Evolutionary conservation across 2,888 invertebrate genomes (phyloP), one percentile per base, ranked within the genome.

Genomic region (Eilema caniola): DNA sequence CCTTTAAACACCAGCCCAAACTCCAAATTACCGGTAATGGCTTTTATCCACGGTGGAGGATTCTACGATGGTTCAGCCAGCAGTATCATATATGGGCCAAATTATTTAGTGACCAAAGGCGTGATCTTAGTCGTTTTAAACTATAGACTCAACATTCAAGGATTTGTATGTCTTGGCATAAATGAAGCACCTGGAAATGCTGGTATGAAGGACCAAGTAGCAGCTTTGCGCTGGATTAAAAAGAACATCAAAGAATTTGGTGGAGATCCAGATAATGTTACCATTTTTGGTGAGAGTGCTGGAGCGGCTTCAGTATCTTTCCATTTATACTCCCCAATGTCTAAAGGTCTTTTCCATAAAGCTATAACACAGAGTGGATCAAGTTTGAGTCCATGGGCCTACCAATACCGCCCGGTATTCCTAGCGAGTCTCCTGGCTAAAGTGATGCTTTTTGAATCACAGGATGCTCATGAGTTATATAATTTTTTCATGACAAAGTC

Each of bases 311-410:
- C 94, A 0, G 90, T 93, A 1, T 93, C 94, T 0, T 91, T 82
- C 23, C 93, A 93, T 24, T 64, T 93, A 2, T 73, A 93, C 0
- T 94, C 94, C 3, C 89, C 90, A 0, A 91, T 92, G 91, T 90
- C 94, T 0, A 91, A 86, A 76, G 93, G 93, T 0, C 80, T 93
- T 0, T 95, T 94, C 66, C 92, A 93, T 61, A 93, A 88, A 83
- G 94, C 90, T 1, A 93, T 95, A 20, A 76, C 89, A 31, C 91
- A 94, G 71, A 94, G 94, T 73, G 94, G 94, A 2, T 94, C 94
- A 0, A 87, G 93, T 0, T 67, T 92, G 2, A 79, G 86, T 0
- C 74, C 90, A 0, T 95, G 93, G 93, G 87, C 89, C 0, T 79
- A 86, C n/a, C 93, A 94, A 71, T 91, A 83, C 66, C 87, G 86